phyloP scores from a whole-genome alignment of 23 tunicate genomes.

The Phallusia fumigata region DNA sequence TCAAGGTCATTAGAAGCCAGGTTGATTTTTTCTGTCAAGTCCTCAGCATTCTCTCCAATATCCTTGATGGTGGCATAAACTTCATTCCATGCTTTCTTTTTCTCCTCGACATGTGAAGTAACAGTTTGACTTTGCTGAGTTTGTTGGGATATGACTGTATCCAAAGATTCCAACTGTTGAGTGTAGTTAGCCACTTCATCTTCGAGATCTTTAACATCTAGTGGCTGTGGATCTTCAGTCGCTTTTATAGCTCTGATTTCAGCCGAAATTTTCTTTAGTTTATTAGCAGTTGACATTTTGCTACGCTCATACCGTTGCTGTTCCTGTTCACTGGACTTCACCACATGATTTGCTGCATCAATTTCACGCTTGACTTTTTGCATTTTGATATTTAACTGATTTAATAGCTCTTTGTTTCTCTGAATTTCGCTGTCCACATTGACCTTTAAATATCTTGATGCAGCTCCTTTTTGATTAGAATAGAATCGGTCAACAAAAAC shows the following conservation, averaged over 20 bases:
- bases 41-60: conserved; percentile 46
- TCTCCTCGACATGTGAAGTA: conserved; percentile 17
- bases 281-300: conserved; percentile 23
- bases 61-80: conserved; percentile 27
- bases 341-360: background rate
- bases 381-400: background rate
- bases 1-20: conserved; percentile 49
- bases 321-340: conserved; percentile 23
- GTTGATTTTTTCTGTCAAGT: conserved; percentile 51
- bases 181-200: conserved; percentile 76
- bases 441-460: conserved; percentile 65
- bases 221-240: conserved; percentile 60
- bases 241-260: conserved; percentile 54
- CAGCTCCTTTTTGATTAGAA: conserved; percentile 53
- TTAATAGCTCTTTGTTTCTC: background rate
- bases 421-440: conserved; percentile 63
- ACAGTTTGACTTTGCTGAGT: conserved; percentile 13
- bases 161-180: conserved; percentile 58
- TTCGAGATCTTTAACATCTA: conserved; percentile 74
- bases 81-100: conserved; percentile 53
- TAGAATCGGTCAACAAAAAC: conserved; percentile 67
- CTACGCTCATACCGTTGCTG: conserved; percentile 27
- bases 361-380: background rate
- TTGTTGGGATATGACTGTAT: conserved; percentile 31
- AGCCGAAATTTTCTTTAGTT: conserved; percentile 41